phyloP scores from a whole-genome alignment of 2,888 invertebrate species.

The Synergus umbraculus region DNA sequence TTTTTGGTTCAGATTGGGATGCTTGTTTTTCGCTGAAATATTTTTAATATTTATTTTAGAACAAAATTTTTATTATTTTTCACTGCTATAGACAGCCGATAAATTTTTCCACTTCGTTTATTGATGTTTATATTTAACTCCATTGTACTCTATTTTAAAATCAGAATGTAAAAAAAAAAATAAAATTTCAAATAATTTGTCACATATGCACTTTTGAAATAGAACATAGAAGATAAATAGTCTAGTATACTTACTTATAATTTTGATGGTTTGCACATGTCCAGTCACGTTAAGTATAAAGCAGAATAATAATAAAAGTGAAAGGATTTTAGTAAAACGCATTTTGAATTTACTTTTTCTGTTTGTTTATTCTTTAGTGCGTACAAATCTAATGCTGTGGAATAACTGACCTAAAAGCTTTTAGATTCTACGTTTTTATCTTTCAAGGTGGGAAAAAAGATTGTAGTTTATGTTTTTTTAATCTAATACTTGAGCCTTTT shows the following conservation, averaged over 20 bases:
- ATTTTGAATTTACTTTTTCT: not conserved
- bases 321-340: not conserved
- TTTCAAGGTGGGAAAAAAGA: not conserved
- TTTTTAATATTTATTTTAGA: not conserved
- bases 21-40: not conserved
- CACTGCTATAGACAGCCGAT: not conserved
- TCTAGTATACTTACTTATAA: not conserved
- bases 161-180: not conserved
- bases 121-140: not conserved
- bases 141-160: not conserved
- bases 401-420: not conserved
- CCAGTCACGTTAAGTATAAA: not conserved
- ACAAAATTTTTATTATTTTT: not conserved
- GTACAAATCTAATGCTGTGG: not conserved
- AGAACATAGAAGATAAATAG: too few relatives aligned
- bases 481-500: not conserved
- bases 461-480: not conserved
- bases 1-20: not conserved
- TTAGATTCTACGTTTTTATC: not conserved
- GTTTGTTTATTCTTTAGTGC: not conserved
- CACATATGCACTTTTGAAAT: not conserved
- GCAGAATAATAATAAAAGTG: not conserved
- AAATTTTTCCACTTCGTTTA: not conserved
- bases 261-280: not conserved
- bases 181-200: not conserved